phyloP scores from a whole-genome alignment of 2,113 vertebrate species.

The Pseudorectes ferrugineus region DNA sequence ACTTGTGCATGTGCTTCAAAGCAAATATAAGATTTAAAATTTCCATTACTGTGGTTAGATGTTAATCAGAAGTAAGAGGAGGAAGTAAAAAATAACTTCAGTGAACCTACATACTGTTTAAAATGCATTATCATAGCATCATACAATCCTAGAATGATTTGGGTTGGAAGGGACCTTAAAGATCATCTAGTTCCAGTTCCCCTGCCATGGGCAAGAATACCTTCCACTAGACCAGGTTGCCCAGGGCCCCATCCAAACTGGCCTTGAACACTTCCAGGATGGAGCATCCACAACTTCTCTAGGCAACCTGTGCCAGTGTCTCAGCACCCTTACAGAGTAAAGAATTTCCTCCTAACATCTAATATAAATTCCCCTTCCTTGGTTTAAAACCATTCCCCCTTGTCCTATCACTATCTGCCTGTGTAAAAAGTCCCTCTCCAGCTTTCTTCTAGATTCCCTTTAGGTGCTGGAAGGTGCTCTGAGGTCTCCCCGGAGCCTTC shows the following conservation, averaged over 20 bases:
- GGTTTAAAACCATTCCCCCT: neutral
- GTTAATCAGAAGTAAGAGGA: constrained; percentile 7
- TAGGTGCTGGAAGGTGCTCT: neutral
- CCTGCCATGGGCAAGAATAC: neutral
- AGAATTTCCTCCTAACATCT: neutral
- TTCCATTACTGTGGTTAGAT: neutral
- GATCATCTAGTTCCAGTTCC: neutral
- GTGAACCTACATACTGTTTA: neutral
- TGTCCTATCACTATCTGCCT: neutral
- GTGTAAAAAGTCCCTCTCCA: neutral
- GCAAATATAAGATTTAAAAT: neutral
- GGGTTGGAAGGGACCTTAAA: neutral
- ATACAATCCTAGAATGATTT: neutral
- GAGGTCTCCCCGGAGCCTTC: neutral
- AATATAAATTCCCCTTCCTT: neutral
- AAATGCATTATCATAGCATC: neutral
- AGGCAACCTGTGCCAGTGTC: neutral
- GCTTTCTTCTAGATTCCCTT: neutral
- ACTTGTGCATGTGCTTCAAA: neutral
- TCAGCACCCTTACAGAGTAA: neutral
- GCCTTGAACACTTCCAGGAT: neutral
- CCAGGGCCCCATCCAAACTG: neutral
- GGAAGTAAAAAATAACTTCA: constrained; percentile 27
- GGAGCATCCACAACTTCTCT: neutral
- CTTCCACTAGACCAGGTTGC: neutral